Evolutionary conservation across 37 sponge, comb jelly and placozoan species (phyloP).

Genomic region (Chondrosia reniformis): DNA sequence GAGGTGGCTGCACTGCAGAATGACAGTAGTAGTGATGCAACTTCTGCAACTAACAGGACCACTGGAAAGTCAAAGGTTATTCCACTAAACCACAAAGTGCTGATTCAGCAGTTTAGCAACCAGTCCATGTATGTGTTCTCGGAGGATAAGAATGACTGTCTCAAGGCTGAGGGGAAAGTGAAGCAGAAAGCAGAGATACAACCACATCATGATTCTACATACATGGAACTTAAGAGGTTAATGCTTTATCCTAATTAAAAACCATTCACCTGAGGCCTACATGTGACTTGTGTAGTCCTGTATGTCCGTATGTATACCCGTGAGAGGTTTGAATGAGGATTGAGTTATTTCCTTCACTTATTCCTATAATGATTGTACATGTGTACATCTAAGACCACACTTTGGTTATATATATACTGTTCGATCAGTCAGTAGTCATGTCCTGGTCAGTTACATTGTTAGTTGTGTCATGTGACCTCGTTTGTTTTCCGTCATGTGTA

Average conservation of each 20-base stretch:
- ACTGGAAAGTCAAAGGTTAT: constrained; percentile 19
- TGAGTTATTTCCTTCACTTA: no score
- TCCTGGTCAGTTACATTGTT: no score
- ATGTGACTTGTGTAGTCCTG: no score
- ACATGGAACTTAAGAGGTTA: constrained; percentile 83
- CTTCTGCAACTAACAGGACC: not conserved
- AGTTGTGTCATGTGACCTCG: not conserved
- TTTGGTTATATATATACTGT: no score
- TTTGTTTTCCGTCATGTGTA: not conserved
- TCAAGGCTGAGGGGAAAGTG: constrained; percentile 78
- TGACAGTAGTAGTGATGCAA: not conserved
- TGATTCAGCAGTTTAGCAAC: constrained; percentile 19
- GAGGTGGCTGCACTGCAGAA: not conserved
- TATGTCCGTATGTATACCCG: no score
- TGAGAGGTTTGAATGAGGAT: no score
- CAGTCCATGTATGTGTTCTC: constrained; percentile 68
- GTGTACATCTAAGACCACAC: no score
- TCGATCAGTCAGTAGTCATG: no score
- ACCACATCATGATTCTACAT: constrained; percentile 46
- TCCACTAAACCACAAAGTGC: constrained; percentile 54
- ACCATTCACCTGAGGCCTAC: no score
- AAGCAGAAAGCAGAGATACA: constrained; percentile 79
- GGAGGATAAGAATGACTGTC: constrained; percentile 27
- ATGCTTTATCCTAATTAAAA: not conserved
- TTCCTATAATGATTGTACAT: no score